Evolutionary conservation across 2,797 vertebrate species (phyloP), one percentile per base, ranked within the genome.

Genomic region (Gymnocypris eckloni): DNA sequence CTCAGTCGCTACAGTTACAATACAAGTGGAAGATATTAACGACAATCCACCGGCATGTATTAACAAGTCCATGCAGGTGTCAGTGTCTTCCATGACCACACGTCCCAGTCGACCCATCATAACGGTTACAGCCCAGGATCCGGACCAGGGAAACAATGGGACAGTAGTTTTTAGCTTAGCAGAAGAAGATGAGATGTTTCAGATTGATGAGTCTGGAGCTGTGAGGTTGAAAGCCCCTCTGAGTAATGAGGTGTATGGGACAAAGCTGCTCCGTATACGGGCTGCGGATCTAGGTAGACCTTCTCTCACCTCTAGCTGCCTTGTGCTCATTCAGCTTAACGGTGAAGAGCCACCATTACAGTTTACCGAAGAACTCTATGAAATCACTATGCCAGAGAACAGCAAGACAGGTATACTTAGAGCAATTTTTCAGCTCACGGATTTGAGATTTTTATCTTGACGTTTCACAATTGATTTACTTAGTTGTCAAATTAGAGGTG

Each of bases 21-120:
- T 99, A 4, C 89, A 93, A 1, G 41, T 99, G 87, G 95, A 96
- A 25, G 98, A 99, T 71, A 88, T 96, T 25, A 99, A 99, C 28
- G 98, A 99, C 92, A 99, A 99, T 0, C 67, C 90, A 25, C 98
- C 98, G 0, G 1, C 93, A 39, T 98, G 97, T 88, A 88, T 92
- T 2, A 94, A 95, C 86, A 97, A 96, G 81, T 96, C 95, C 66
- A 15, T 96, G 22, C 93, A 92, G 6, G 91, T 91, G 1, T 95
- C 95, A 89, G 90, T 98, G 48, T 91, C 96, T n/a, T 61, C 87
- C 67, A 91, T 90, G 85, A 78, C 56, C 16, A 93, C 89, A 0
- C 75, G 86, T 33, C 89, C 92, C 6, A 96, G 96, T 84, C 93
- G 93, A 88, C 94, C 94, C 0, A 39, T 96, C 4, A 90, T 93